A percentile compares a stretch with the other conserved stretches of the same genome.
Evolutionary conservation across 2,113 vertebrate species (phyloP).

Genomic region (Arizona elegans): DNA sequence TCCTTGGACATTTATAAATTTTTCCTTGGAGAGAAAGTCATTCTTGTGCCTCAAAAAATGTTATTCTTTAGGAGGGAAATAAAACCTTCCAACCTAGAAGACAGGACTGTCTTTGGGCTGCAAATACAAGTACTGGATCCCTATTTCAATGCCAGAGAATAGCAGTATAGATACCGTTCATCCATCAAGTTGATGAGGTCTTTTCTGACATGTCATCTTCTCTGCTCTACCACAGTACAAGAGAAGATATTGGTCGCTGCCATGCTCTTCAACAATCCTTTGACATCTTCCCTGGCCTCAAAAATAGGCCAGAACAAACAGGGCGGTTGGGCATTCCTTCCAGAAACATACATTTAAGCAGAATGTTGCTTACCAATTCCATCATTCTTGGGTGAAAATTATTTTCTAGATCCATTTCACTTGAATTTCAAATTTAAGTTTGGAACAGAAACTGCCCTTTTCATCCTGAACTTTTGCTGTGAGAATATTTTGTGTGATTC

Average conservation of each 20-base stretch:
- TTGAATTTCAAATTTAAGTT: neutral
- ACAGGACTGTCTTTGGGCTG: neutral
- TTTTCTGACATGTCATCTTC: neutral
- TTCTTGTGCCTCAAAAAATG: neutral
- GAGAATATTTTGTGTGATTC: neutral
- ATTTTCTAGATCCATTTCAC: neutral
- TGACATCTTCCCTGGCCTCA: neutral
- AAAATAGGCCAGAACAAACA: neutral
- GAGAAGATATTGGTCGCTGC: neutral
- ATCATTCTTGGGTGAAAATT: neutral
- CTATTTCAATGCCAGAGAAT: neutral
- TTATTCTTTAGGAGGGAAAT: neutral
- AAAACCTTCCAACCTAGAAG: neutral
- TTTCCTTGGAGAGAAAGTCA: neutral
- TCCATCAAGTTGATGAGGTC: neutral
- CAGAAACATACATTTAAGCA: neutral
- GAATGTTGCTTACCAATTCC: neutral
- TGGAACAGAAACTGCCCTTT: neutral
- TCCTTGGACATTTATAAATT: neutral
- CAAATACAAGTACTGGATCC: neutral
- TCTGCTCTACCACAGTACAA: neutral
- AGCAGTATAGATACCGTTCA: neutral
- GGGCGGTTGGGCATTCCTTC: neutral
- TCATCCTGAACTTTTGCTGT: neutral
- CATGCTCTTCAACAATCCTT: neutral